Evolutionary conservation across 2,113 vertebrate genomes (phyloP).

Genomic region (Peromyscus polionotus): DNA sequence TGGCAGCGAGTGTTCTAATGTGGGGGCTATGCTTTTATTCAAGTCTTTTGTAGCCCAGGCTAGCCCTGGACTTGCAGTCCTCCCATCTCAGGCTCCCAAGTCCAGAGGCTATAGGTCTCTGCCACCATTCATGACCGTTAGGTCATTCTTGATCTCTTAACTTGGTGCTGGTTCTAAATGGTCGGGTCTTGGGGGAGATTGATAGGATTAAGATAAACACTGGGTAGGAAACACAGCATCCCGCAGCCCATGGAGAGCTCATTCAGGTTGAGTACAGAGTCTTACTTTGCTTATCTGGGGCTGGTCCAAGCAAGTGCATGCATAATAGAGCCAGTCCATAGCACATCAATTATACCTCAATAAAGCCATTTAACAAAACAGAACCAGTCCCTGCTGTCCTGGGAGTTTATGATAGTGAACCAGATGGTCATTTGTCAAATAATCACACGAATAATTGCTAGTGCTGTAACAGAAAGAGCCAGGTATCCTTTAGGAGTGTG

Average conservation of each 20-base stretch:
- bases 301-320: neutral
- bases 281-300: neutral
- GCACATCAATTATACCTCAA: neutral
- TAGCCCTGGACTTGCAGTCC: neutral
- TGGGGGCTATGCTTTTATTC: neutral
- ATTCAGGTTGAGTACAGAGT: neutral
- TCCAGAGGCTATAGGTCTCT: neutral
- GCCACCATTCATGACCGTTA: neutral
- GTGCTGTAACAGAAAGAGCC: neutral
- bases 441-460: conserved; percentile 11
- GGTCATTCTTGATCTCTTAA: neutral
- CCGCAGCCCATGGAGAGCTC: neutral
- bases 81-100: neutral
- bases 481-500: fast-evolving
- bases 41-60: neutral
- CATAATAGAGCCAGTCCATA: neutral
- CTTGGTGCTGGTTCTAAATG: neutral
- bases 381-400: neutral
- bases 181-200: neutral
- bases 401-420: conserved; percentile 5
- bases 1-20: neutral
- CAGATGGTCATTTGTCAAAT: conserved; percentile 42
- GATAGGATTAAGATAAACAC: neutral
- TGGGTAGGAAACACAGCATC: neutral
- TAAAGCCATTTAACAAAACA: conserved; percentile 52